Conservation (phyloP, 2,888 invertebrate species). For the Polietes domitor region DNA sequence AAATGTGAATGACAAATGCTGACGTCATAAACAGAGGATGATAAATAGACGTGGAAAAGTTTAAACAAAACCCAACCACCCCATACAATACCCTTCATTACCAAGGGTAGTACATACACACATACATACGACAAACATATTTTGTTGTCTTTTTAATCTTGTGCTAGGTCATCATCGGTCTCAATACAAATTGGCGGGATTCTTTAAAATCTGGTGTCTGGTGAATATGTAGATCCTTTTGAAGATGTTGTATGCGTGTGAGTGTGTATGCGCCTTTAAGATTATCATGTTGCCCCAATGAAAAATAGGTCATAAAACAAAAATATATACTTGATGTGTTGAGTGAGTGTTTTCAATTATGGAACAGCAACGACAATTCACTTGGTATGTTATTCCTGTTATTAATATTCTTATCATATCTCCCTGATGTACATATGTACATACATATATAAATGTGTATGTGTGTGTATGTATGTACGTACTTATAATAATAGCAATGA, state of each 20-base stretch:
- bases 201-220: neutral
- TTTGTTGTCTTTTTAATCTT: too few species aligned
- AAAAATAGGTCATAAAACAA: conserved; percentile 6
- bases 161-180: neutral
- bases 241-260: too few species aligned
- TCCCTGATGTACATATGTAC: neutral
- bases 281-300: neutral
- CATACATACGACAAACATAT: too few species aligned
- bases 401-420: conserved; percentile 30
- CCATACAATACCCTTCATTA: neutral
- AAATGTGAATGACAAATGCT: conserved; percentile 29
- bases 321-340: neutral
- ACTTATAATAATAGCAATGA: too few species aligned
- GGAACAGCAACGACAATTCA: neutral
- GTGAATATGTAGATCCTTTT: neutral
- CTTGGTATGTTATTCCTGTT: neutral
- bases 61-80: neutral
- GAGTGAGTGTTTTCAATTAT: conserved; percentile 15
- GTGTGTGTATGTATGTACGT: too few species aligned
- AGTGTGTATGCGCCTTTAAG: too few species aligned
- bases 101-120: too few species aligned
- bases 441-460: neutral
- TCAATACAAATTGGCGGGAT: neutral
- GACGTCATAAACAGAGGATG: neutral
- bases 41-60: neutral